phyloP scores from a whole-genome alignment of 37 sponge, comb jelly and placozoan species.

The Hexactinellida sp. region DNA sequence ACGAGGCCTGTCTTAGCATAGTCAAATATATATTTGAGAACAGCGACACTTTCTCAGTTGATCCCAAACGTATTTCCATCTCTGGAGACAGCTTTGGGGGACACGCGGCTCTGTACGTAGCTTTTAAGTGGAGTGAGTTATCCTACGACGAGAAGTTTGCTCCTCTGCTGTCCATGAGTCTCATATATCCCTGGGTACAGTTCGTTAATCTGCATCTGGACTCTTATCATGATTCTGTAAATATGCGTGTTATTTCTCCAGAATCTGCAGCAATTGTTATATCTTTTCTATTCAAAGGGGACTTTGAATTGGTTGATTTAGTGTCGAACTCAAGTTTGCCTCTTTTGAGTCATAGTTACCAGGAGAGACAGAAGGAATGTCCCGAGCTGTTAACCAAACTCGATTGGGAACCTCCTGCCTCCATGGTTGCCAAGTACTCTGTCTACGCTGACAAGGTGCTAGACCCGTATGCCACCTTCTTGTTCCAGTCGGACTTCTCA shows the following conservation, averaged over 20 bases:
- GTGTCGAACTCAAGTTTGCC: not conserved
- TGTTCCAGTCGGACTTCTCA: not conserved
- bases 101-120: not conserved
- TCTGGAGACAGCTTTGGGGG: not conserved
- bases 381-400: not conserved
- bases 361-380: not conserved
- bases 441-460: not conserved
- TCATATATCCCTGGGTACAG: not conserved
- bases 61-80: not conserved
- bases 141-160: not conserved
- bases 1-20: not conserved
- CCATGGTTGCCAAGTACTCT: not conserved
- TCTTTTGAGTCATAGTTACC: not conserved
- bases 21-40: not conserved
- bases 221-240: not conserved
- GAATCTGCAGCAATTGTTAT: not conserved
- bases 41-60: not conserved
- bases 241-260: not conserved
- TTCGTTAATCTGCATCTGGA: not conserved
- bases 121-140: conserved; percentile 4
- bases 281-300: not conserved
- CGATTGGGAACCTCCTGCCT: not conserved
- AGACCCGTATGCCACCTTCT: not conserved
- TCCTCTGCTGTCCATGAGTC: not conserved
- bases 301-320: not conserved